Conservation (phyloP, 2,888 invertebrate species). For the Meiosimyza platycephala region DNA sequence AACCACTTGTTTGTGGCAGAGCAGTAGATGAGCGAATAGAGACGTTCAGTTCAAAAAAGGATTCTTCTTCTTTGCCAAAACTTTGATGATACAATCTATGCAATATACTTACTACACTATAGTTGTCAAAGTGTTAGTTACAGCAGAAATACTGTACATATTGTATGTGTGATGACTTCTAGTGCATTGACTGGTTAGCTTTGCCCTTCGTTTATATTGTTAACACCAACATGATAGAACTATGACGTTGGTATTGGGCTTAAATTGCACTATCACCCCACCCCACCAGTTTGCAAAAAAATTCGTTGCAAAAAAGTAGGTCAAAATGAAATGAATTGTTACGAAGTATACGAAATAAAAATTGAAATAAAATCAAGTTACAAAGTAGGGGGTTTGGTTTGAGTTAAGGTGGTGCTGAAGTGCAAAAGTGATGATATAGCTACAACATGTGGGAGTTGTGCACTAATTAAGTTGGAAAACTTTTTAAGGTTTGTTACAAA, state of each 20-base stretch:
- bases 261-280: too few species aligned
- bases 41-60: too few species aligned
- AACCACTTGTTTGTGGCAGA: neutral
- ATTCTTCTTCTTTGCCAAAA: neutral
- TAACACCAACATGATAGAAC: slow-evolving; percentile 1
- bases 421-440: neutral
- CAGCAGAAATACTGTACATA: too few species aligned
- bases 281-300: too few species aligned
- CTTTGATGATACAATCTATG: neutral
- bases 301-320: slow-evolving; percentile 25
- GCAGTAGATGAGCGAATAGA: neutral
- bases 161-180: neutral
- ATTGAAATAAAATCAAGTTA: slow-evolving; percentile 14
- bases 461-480: too few species aligned
- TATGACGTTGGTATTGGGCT: neutral
- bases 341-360: slow-evolving; percentile 14
- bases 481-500: neutral
- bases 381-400: neutral
- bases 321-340: slow-evolving; percentile 28
- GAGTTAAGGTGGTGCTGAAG: neutral
- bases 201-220: slow-evolving; percentile 12
- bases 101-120: neutral
- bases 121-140: too few species aligned
- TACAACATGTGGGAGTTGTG: too few species aligned
- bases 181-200: slow-evolving; percentile 13